Evolutionary conservation across 2,113 vertebrate species (phyloP).

Genomic region (Carettochelys insculpta): DNA sequence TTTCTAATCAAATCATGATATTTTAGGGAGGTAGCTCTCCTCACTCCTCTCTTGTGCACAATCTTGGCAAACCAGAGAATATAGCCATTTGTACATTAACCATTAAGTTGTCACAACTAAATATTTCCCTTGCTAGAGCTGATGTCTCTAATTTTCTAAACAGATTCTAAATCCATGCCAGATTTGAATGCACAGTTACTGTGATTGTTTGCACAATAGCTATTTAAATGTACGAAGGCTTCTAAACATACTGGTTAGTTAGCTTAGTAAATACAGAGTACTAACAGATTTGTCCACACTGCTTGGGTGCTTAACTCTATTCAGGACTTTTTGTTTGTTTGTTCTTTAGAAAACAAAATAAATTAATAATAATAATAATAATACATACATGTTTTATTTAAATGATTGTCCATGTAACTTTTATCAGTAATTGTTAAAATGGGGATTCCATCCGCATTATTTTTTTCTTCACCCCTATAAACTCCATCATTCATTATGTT

Average conservation of each 20-base stretch:
- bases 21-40: not conserved
- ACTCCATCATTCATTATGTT: too few relatives aligned
- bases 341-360: too few relatives aligned
- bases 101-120: not conserved
- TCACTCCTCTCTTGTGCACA: not conserved
- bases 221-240: not conserved
- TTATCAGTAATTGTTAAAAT: too few relatives aligned
- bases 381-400: too few relatives aligned
- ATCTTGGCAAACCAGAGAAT: not conserved
- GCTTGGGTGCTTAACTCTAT: too few relatives aligned
- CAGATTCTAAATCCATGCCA: not conserved
- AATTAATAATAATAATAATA: too few relatives aligned
- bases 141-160: not conserved
- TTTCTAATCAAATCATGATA: not conserved
- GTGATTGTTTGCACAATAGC: not conserved
- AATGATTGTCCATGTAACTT: too few relatives aligned
- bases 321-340: too few relatives aligned
- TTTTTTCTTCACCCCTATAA: too few relatives aligned
- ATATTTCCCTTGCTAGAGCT: not conserved
- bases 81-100: not conserved
- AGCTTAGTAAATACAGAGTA: not conserved
- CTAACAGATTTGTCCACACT: too few relatives aligned
- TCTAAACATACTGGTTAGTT: not conserved
- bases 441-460: too few relatives aligned
- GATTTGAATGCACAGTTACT: not conserved